These are phyloP conservation scores for Lepisosteus oculatus DNA, from an alignment of 2,113 vertebrate genomes.

Conservation along the genomic window DNA sequence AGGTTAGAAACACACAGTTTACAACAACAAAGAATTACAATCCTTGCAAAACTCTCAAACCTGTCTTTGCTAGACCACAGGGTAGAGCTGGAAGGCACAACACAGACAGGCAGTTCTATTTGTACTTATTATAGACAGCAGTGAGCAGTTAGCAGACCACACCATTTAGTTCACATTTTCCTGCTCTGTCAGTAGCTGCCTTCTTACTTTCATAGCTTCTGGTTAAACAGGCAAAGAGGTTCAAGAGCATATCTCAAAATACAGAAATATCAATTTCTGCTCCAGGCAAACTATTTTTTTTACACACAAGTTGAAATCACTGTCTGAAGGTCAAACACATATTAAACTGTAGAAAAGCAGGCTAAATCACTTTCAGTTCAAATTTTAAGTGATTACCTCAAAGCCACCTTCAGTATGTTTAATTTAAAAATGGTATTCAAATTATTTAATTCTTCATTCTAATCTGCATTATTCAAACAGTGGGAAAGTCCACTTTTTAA, in stretches of 20 bases:
- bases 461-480: no score
- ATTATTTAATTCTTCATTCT: no score
- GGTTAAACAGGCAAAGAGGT: constrained; percentile 21
- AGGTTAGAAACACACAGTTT: no score
- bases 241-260: constrained; percentile 7
- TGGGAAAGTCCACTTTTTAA: no score
- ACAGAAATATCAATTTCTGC: constrained; percentile 19
- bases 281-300: not conserved
- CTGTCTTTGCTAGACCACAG: no score
- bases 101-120: constrained; percentile 38
- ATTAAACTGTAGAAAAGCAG: not conserved
- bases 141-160: constrained; percentile 17
- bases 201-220: constrained; percentile 34
- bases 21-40: no score
- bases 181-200: constrained; percentile 54
- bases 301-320: constrained; percentile 1
- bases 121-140: constrained; percentile 48
- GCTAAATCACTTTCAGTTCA: not conserved
- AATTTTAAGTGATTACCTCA: no score
- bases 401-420: no score
- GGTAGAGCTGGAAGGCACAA: constrained; percentile 15
- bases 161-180: constrained; percentile 64
- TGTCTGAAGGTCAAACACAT: constrained; percentile 18
- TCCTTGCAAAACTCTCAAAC: no score
- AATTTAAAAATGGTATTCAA: no score